phyloP scores from a whole-genome alignment of 1,140 invertebrate genomes.

The Bombus haemorrhoidalis region DNA sequence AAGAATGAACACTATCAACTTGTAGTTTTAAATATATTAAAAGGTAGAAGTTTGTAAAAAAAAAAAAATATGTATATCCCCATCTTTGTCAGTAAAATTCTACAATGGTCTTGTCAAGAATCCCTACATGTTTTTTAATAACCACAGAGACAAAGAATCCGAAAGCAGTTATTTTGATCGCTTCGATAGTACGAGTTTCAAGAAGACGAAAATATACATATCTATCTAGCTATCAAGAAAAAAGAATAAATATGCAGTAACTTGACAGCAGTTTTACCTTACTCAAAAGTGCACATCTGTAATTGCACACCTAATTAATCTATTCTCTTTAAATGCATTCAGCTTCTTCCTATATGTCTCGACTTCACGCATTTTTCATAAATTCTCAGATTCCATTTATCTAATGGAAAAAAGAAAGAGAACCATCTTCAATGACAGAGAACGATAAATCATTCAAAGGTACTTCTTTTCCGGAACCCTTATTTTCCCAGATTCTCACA shows the following conservation, averaged over 20 bases:
- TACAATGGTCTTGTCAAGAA: too few relatives aligned
- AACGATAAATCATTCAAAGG: background rate
- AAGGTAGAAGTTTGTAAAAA: too few relatives aligned
- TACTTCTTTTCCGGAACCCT: background rate
- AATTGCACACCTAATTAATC: background rate
- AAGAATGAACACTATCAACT: too few relatives aligned
- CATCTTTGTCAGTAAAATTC: too few relatives aligned
- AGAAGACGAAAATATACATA: too few relatives aligned
- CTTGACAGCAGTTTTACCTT: background rate
- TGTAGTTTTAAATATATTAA: too few relatives aligned
- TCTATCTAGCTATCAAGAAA: too few relatives aligned
- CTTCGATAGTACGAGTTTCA: too few relatives aligned
- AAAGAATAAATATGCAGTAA: background rate
- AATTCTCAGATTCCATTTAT: background rate
- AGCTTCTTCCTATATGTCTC: background rate
- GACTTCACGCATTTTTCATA: background rate
- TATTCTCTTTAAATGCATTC: background rate
- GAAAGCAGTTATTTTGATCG: too few relatives aligned
- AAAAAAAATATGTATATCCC: too few relatives aligned
- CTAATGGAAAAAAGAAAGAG: background rate
- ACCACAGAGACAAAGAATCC: too few relatives aligned
- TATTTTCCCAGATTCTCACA: background rate
- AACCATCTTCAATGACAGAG: background rate
- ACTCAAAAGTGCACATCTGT: background rate
- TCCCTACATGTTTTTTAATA: too few relatives aligned